Percentiles rank a stretch among this genome's conserved stretches.
Conservation (phyloP, 92 coral and sea anemone species). For the Siderastrea siderea region DNA sequence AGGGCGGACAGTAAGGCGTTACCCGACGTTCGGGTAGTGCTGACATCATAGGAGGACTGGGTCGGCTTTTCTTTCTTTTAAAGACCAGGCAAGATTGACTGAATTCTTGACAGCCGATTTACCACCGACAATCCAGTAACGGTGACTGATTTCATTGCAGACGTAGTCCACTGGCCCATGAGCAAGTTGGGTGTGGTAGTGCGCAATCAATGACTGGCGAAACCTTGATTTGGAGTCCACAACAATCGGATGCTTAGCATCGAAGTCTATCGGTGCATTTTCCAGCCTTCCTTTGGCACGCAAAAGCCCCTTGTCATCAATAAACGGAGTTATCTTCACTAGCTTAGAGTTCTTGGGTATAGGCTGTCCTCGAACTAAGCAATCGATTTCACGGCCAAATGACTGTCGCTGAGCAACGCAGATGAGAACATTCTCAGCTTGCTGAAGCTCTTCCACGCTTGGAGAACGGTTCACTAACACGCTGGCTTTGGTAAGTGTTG, state of each 20-base stretch:
- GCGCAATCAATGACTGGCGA: conserved; percentile 12
- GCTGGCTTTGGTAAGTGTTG: not conserved
- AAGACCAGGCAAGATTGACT: conserved; percentile 39
- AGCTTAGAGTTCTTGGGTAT: conserved; percentile 45
- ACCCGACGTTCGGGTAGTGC: conserved; percentile 38
- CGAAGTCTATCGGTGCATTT: conserved; percentile 12
- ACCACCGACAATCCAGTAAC: conserved; percentile 51
- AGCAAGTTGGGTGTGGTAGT: conserved; percentile 34
- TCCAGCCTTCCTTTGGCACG: conserved; percentile 59
- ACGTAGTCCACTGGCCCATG: conserved; percentile 66
- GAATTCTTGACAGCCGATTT: not conserved
- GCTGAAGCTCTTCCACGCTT: conserved; percentile 6
- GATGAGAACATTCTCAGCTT: conserved; percentile 34
- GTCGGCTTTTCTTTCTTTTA: conserved; percentile 36
- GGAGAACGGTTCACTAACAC: not conserved
- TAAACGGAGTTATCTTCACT: conserved; percentile 37
- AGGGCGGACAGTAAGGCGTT: conserved; percentile 44
- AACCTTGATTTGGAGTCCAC: conserved; percentile 44
- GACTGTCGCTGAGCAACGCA: conserved; percentile 24
- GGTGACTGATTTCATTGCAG: conserved; percentile 41
- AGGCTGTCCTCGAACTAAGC: conserved; percentile 10
- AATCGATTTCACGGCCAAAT: conserved; percentile 12
- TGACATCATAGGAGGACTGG: conserved; percentile 60
- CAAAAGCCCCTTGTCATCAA: conserved; percentile 49
- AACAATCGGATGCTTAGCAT: conserved; percentile 34